Base-by-base conservation (phyloP, 2,113 vertebrate species). In the Eira barbara region DNA sequence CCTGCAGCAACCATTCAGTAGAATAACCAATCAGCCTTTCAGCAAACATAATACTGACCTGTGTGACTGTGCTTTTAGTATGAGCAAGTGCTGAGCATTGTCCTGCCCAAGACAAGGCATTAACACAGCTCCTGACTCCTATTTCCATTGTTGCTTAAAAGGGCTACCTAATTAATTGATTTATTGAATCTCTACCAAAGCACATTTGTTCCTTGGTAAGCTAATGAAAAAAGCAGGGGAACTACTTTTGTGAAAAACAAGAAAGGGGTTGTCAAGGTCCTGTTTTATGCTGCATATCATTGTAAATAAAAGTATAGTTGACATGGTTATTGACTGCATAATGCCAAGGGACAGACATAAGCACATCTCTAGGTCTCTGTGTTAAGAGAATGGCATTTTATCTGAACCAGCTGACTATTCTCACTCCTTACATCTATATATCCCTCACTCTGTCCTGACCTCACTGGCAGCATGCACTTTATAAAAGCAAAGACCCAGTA, bases 151-250 rank as follows among this genome's bases (percentile, higher is more conserved):
- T 85, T 97, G 78, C 79, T 97, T 98, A 98, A 97, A 98, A 98
- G 95, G 52, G 69, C 63, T 97, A 21, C 79, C 92, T 98, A 98
- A 98, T 98, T 98, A 98, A 98, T 94, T 97, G 91, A 85, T 97
- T 97, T 96, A 97, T 91, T 90, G 73, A 97, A 83, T 92, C 89
- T 95, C 55, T 97, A 98, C 96, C 85, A 97, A 97, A 81, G 81
- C 93, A 91, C 78, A 94, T 96, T 96, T 98, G 92, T 97, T 98
- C 96, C 97, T 98, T 84, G 92, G 87, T 97, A 97, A 97, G 88
- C 84, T 98, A 95, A 80, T 96, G 71, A 94, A 98, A 97, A 98
- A 97, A 96, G 55, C 93, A 97, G n/a, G 97, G 97, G 61, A 74
- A 21, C 59, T 90, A 82, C 83, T 92, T 96, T 78, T 31, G 12